Evolutionary conservation across 2,113 vertebrate genomes (phyloP).

Genomic region (Bufo bufo): DNA sequence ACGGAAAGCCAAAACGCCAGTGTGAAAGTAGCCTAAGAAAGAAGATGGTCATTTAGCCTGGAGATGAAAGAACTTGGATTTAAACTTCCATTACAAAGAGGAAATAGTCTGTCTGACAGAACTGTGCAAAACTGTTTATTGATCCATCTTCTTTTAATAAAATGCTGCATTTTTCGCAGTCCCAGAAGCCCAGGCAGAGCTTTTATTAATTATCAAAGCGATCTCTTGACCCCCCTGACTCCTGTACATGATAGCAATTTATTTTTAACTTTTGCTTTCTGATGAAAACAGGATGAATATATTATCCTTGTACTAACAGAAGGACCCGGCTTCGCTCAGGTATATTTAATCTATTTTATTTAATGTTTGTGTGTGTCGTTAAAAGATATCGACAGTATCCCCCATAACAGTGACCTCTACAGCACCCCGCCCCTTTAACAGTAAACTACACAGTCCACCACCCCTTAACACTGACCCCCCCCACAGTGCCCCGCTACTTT

Average conservation of each 20-base stretch:
- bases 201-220: conserved; percentile 33
- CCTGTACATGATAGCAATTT: not conserved
- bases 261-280: not conserved
- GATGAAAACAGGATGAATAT: no score
- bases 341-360: no score
- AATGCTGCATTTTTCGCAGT: conserved; percentile 20
- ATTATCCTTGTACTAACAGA: not conserved
- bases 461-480: no score
- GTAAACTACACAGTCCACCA: no score
- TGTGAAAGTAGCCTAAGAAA: no score
- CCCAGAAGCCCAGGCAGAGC: not conserved
- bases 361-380: no score
- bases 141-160: conserved; percentile 30
- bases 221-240: not conserved
- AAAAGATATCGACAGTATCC: no score
- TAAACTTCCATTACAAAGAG: conserved; percentile 18
- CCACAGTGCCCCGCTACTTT: no score
- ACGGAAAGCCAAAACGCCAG: no score
- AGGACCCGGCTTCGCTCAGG: no score
- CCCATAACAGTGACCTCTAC: no score
- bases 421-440: no score
- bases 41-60: not conserved
- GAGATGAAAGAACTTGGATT: not conserved
- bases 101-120: conserved; percentile 1
- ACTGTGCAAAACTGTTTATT: not conserved